Percentiles rank a stretch among this genome's conserved stretches.
phyloP scores from a whole-genome alignment of 2,888 invertebrate species.

The Cerastis rubricosa region DNA sequence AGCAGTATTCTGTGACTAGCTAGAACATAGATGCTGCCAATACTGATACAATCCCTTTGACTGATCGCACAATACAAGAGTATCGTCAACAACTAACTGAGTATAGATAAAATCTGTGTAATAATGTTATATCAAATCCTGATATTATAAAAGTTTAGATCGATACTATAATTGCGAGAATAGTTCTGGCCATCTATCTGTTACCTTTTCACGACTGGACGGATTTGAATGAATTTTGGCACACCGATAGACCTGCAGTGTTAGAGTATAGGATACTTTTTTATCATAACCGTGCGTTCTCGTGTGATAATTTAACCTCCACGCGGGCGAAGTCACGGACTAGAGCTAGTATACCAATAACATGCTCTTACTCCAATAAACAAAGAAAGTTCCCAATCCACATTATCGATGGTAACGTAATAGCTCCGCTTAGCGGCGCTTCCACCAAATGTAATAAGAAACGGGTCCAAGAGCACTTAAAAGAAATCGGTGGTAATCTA shows the following conservation, averaged over 20 bases:
- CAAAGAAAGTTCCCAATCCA: conserved; percentile 38
- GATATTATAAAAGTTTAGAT: conserved; percentile 6
- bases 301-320: not conserved
- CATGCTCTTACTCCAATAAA: conserved; percentile 31
- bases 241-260: no score
- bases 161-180: not conserved
- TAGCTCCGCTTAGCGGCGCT: conserved; percentile 62
- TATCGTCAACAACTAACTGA: not conserved
- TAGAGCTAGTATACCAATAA: not conserved
- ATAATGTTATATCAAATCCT: not conserved
- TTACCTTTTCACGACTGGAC: not conserved
- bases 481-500: conserved; percentile 81
- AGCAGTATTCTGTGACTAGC: conserved; percentile 4
- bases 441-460: conserved; percentile 76
- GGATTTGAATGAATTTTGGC: no score
- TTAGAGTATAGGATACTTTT: not conserved
- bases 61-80: not conserved
- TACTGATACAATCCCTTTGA: conserved; percentile 5
- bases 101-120: conserved; percentile 4
- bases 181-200: not conserved
- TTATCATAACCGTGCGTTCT: not conserved
- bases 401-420: conserved; percentile 65
- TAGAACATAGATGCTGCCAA: not conserved
- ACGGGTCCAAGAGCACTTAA: conserved; percentile 75
- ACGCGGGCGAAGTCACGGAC: not conserved